Evolutionary conservation across 2,888 invertebrate species (phyloP).

Genomic region (Sipha maydis): DNA sequence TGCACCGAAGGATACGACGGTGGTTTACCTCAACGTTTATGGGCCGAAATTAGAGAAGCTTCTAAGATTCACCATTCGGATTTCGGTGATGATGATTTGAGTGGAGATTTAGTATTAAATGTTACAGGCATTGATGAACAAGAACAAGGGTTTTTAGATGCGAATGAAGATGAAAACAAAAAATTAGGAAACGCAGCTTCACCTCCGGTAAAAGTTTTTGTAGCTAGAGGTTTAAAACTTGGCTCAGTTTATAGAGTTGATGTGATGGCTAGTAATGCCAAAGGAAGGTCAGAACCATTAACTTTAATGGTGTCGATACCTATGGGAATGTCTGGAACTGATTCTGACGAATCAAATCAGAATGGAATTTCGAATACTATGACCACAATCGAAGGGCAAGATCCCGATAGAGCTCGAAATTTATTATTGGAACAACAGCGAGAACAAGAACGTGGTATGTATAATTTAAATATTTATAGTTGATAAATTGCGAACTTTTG

Average conservation of each 20-base stretch:
- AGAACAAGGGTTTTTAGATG: constrained; percentile 12
- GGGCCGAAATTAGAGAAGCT: constrained; percentile 80
- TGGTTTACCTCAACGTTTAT: constrained; percentile 85
- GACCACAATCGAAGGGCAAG: constrained; percentile 51
- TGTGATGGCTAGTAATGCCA: constrained; percentile 65
- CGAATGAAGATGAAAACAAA: constrained; percentile 64
- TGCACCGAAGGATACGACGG: constrained; percentile 92
- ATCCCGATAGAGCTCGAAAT: constrained; percentile 22
- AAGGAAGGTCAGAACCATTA: constrained; percentile 78
- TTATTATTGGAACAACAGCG: constrained; percentile 56
- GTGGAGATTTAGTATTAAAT: constrained; percentile 24
- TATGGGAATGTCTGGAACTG: constrained; percentile 78
- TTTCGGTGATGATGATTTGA: constrained; percentile 25
- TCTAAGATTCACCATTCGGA: constrained; percentile 64
- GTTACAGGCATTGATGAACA: constrained; percentile 41
- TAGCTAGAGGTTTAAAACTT: constrained; percentile 64
- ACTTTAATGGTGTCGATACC: constrained; percentile 81
- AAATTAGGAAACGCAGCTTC: constrained; percentile 23
- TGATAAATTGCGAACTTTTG: no score
- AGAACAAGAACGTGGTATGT: constrained; percentile 35
- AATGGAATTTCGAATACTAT: constrained; percentile 43
- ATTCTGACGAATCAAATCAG: constrained; percentile 55
- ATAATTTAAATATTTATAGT: not conserved
- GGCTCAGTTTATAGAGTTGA: constrained; percentile 65
- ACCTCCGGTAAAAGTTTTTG: constrained; percentile 70